Evolutionary conservation across 2,888 invertebrate species (phyloP), one percentile per base, ranked within the genome.

Genomic region (Lasioglossum oenotherae): DNA sequence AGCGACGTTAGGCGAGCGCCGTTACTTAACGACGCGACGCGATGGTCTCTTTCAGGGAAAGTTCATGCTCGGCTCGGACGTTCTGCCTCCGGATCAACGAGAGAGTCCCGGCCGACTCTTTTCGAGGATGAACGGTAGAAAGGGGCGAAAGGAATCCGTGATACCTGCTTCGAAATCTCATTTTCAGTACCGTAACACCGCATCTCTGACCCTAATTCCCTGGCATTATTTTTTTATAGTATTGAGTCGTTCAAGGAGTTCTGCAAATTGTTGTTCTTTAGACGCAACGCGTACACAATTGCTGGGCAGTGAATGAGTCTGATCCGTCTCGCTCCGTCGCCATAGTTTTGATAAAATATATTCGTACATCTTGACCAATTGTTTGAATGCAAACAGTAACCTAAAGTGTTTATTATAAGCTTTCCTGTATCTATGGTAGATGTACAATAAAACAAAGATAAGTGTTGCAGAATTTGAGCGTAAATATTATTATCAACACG

Each of bases 1-100:
- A 90, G 82, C 84, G 81, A 79, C 82, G 83, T 77, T 77, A 71
- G 60, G 19, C 76, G 71, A 87, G 74, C 85, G 74, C 84, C 81
- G 85, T 91, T 89, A 88, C 85, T 90, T 91, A 90, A 90, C 89
- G 85, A 88, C 60, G 49, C 23, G 49, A 49, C 49, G 49, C 49
- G 23, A 53, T 23, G 71, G 53, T 81, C 81, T 78, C 57, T 60
- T 81, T 76, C 86, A 73, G 78, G 72, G 82, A 86, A 86, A 86
- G 82, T 86, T 85, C 57, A 31, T 69, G 74, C 16, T 69, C 71
- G 74, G 31, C 16, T 69, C 71, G 74, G 64, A 44, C 78, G 78
- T 75, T 78, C 78, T 74, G 83, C 74, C 60, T 19, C 35, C 71
- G 74, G 64, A 78, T 19, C 53, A 74, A 77, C 72, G 57, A 78